Percentiles rank a stretch among this genome's conserved stretches.
Conservation (phyloP, 2,113 vertebrate species). For the Mustela lutreola region DNA sequence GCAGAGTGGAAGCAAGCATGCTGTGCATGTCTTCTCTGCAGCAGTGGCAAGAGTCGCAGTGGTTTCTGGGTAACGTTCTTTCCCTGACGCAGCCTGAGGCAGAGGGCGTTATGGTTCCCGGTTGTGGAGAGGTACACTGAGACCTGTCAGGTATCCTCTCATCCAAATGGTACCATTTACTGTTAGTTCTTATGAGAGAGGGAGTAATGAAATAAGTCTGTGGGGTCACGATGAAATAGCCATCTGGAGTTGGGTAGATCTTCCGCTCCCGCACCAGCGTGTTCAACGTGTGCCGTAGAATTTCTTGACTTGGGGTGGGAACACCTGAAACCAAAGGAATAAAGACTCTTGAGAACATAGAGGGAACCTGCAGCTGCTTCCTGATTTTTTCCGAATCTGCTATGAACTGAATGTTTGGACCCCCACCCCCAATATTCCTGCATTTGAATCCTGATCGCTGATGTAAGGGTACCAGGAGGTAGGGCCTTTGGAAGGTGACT, state of each 20-base stretch:
- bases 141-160: slow-evolving; percentile 95
- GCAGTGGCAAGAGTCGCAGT: slow-evolving; percentile 95
- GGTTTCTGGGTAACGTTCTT: slow-evolving; percentile 95
- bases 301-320: slow-evolving; percentile 97
- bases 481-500: neutral
- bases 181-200: slow-evolving; percentile 98
- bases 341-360: slow-evolving; percentile 51
- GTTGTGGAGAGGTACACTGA: slow-evolving; percentile 97
- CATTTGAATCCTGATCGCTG: neutral
- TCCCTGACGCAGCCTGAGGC: slow-evolving; percentile 96
- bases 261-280: slow-evolving; percentile 98
- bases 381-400: neutral
- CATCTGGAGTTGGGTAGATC: slow-evolving; percentile 97
- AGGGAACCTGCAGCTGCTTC: fast-evolving
- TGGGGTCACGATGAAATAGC: slow-evolving; percentile 99
- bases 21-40: slow-evolving; percentile 95
- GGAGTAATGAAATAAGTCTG: slow-evolving; percentile 99
- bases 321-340: slow-evolving; percentile 90
- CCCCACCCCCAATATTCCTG: neutral
- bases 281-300: slow-evolving; percentile 96
- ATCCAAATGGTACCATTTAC: slow-evolving; percentile 99
- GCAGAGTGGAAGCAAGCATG: slow-evolving; percentile 95
- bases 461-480: neutral
- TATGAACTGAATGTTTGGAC: neutral
- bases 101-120: slow-evolving; percentile 95